These are phyloP conservation scores for Sinonovacula constricta DNA, from an alignment of 1,140 invertebrate genomes.

Conservation along the genomic window DNA sequence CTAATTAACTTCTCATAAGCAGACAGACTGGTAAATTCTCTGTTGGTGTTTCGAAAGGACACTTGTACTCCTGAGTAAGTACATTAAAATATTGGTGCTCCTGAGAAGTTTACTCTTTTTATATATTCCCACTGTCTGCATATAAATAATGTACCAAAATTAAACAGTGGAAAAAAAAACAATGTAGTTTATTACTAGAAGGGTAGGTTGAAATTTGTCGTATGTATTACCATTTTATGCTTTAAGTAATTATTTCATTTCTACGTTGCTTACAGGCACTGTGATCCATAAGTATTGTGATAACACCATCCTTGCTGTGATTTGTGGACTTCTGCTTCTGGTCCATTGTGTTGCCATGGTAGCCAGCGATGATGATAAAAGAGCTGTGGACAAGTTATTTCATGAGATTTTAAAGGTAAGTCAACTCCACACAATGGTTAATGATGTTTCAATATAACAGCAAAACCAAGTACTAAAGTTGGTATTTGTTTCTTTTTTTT, in stretches of 20 bases:
- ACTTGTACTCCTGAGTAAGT: too few species aligned
- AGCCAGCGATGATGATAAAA: not conserved
- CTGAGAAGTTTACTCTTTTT: too few species aligned
- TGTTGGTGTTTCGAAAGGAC: too few species aligned
- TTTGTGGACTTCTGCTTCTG: slow-evolving; percentile 14
- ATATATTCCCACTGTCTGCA: not conserved
- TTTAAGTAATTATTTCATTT: not conserved
- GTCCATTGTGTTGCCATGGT: slow-evolving; percentile 29
- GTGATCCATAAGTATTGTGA: slow-evolving; percentile 19
- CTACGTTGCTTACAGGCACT: slow-evolving; percentile 9
- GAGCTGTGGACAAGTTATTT: too few species aligned
- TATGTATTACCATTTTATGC: not conserved
- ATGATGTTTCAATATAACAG: too few species aligned
- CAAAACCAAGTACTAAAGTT: too few species aligned
- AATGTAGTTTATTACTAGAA: not conserved
- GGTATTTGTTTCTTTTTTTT: too few species aligned
- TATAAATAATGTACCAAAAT: not conserved
- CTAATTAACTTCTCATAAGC: too few species aligned
- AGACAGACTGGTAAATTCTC: too few species aligned
- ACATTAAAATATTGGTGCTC: too few species aligned
- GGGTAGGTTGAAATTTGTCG: not conserved
- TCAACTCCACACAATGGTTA: too few species aligned
- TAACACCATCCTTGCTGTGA: slow-evolving; percentile 14
- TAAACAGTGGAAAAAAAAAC: not conserved
- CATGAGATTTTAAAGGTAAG: too few species aligned